Conservation (phyloP, 2,888 invertebrate genomes). For the Hermaeophaga mercurialis region DNA sequence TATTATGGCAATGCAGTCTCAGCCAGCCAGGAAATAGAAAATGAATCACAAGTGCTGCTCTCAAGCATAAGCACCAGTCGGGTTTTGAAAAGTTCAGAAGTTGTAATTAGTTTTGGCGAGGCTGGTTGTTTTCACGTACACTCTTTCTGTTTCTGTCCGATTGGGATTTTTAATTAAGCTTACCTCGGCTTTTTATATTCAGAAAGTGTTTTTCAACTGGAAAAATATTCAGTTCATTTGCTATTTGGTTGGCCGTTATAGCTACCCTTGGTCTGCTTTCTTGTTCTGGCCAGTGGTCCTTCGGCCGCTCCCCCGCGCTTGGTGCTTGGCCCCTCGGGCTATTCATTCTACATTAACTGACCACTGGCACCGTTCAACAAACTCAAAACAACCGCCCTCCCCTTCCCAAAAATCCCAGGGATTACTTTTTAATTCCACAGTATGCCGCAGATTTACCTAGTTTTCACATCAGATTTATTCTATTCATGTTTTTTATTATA, state of each 20-base stretch:
- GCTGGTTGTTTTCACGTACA: slow-evolving; percentile 51
- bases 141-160: slow-evolving; percentile 50
- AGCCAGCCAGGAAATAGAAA: slow-evolving; percentile 25
- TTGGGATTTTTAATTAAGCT: slow-evolving; percentile 58
- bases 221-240: slow-evolving; percentile 58
- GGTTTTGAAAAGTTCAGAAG: slow-evolving; percentile 54
- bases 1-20: slow-evolving; percentile 12
- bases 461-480: too few relatives aligned
- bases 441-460: too few relatives aligned
- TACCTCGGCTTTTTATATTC: slow-evolving; percentile 55
- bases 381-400: background rate
- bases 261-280: slow-evolving; percentile 54
- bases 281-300: slow-evolving; percentile 39
- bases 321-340: slow-evolving; percentile 8
- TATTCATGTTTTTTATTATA: too few relatives aligned
- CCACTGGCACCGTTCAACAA: slow-evolving; percentile 34
- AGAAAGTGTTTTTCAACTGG: slow-evolving; percentile 56
- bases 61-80: slow-evolving; percentile 46
- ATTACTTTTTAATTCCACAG: too few relatives aligned
- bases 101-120: slow-evolving; percentile 56
- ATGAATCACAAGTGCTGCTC: slow-evolving; percentile 45
- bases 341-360: slow-evolving; percentile 43
- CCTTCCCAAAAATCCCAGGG: slow-evolving; percentile 25
- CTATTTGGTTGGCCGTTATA: slow-evolving; percentile 51
- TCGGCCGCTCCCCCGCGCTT: slow-evolving; percentile 12